phyloP scores from a whole-genome alignment of 2,888 invertebrate species.

The Escarpia spicata region DNA sequence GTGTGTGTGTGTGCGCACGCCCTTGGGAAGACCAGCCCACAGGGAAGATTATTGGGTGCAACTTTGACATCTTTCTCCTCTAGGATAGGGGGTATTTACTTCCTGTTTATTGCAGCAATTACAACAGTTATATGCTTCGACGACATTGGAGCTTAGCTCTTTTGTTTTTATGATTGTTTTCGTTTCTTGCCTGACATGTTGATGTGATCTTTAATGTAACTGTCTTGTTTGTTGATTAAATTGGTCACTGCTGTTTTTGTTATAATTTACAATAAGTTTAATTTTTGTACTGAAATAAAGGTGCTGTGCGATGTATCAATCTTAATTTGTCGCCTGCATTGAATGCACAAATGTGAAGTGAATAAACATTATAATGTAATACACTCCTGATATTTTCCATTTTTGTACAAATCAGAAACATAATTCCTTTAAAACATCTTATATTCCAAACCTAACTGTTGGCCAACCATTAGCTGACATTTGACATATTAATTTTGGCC shows the following conservation, averaged over 20 bases:
- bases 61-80: conserved; percentile 4
- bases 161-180: background rate
- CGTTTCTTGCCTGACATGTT: background rate
- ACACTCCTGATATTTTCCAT: background rate
- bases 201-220: background rate
- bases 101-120: background rate
- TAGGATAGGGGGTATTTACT: background rate
- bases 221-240: too few relatives aligned
- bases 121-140: background rate
- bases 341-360: too few relatives aligned
- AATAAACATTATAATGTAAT: background rate
- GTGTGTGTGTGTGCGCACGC: background rate
- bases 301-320: too few relatives aligned
- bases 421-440: background rate
- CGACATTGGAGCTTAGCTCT: background rate
- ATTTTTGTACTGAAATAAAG: too few relatives aligned
- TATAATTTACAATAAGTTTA: too few relatives aligned
- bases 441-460: background rate
- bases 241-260: too few relatives aligned
- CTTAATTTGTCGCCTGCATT: too few relatives aligned
- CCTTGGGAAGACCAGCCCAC: background rate
- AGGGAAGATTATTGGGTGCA: background rate
- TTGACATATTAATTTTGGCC: too few relatives aligned
- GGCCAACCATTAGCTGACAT: too few relatives aligned
- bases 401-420: background rate